These are phyloP conservation scores for Drosophila tanythrix DNA, from an alignment of 2,888 invertebrate genomes.

Conservation along the genomic window DNA sequence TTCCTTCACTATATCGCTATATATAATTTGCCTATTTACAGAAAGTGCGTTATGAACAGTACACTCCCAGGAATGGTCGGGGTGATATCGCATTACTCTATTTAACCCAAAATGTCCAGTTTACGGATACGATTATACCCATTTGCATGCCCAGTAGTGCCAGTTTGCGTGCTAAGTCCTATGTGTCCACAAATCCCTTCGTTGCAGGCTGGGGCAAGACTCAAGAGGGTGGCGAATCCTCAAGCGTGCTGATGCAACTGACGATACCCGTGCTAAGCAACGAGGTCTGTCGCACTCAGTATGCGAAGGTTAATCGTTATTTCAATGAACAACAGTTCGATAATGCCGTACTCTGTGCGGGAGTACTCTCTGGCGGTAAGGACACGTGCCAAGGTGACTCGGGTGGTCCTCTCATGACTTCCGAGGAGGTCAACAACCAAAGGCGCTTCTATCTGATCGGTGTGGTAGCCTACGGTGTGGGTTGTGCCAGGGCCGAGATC, in stretches of 20 bases:
- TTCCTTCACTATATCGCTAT: not conserved
- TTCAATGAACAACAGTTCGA: slow-evolving; percentile 82
- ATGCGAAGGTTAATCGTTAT: slow-evolving; percentile 69
- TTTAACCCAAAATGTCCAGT: slow-evolving; percentile 86
- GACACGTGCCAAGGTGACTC: slow-evolving; percentile 85
- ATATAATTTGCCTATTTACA: slow-evolving; percentile 34
- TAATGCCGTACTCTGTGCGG: slow-evolving; percentile 82
- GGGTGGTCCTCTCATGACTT: slow-evolving; percentile 84
- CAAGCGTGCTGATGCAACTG: slow-evolving; percentile 88
- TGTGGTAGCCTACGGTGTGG: slow-evolving; percentile 89
- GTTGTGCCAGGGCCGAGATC: slow-evolving; percentile 87
- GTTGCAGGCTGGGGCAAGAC: slow-evolving; percentile 88
- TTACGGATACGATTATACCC: slow-evolving; percentile 87
- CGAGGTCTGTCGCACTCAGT: slow-evolving; percentile 86
- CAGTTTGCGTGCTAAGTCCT: slow-evolving; percentile 86
- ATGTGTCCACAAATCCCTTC: slow-evolving; percentile 87
- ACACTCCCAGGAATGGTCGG: slow-evolving; percentile 85
- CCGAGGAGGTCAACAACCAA: slow-evolving; percentile 64
- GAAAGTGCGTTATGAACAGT: slow-evolving; percentile 74
- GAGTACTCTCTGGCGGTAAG: slow-evolving; percentile 80
- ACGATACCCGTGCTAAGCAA: slow-evolving; percentile 90
- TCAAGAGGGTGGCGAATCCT: slow-evolving; percentile 87
- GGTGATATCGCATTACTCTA: slow-evolving; percentile 93
- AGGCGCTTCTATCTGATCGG: slow-evolving; percentile 86
- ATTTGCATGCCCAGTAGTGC: slow-evolving; percentile 90